Evolutionary conservation across 1,140 invertebrate genomes (phyloP).

Genomic region (Drosophila yakuba): DNA sequence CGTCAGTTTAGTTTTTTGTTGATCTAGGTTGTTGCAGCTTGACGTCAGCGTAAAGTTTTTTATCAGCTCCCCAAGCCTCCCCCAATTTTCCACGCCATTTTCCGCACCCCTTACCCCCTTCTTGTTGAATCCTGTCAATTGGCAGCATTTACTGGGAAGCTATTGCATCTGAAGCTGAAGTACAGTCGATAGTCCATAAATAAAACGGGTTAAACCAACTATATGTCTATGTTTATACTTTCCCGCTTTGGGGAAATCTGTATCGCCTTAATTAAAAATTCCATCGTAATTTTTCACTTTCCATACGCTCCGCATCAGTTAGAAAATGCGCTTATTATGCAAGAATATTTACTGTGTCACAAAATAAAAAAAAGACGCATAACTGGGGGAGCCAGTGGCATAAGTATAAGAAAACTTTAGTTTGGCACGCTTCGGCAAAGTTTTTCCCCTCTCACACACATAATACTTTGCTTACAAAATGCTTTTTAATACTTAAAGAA

Average conservation of each 20-base stretch:
- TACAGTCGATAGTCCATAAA: slow-evolving; percentile 16
- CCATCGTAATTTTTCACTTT: background rate
- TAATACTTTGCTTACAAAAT: slow-evolving; percentile 43
- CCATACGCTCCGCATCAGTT: background rate
- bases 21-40: slow-evolving; percentile 43
- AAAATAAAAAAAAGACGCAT: slow-evolving; percentile 11
- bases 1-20: slow-evolving; percentile 63
- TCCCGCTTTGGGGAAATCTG: background rate
- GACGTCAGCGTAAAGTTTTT: slow-evolving; percentile 66
- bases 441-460: slow-evolving; percentile 1
- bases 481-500: slow-evolving; percentile 50
- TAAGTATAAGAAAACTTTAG: slow-evolving; percentile 42
- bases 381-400: background rate
- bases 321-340: background rate
- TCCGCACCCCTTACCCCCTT: background rate
- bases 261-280: background rate
- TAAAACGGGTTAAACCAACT: background rate
- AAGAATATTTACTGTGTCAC: slow-evolving; percentile 9
- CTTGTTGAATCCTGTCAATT: slow-evolving; percentile 55
- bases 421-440: slow-evolving; percentile 55
- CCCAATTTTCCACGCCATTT: slow-evolving; percentile 13
- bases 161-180: slow-evolving; percentile 23
- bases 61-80: slow-evolving; percentile 21
- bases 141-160: slow-evolving; percentile 61
- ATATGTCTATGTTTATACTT: no score